Evolutionary conservation across 1,140 invertebrate genomes (phyloP), one percentile per base, ranked within the genome.

Genomic region (Tribolium madens): DNA sequence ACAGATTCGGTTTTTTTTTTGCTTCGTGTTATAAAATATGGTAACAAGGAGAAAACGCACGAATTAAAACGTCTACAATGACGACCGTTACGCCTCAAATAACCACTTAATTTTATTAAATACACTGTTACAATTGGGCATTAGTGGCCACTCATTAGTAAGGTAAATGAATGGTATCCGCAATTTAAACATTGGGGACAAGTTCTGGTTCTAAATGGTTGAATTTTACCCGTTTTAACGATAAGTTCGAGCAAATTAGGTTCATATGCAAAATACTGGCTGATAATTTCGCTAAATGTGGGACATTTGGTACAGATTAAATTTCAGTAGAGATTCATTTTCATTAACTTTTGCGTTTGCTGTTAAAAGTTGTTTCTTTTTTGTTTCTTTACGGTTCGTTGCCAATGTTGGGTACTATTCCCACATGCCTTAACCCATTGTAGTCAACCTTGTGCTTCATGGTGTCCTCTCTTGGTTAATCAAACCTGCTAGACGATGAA

Each of bases 1-100:
- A 33, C 31, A 64, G 57, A 33, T 13, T 57, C 18, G 21, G n/a
- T 52, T 14, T 17, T 33, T 64, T 64, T 50, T 64, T 64, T 64
- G 57, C 57, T 33, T 64, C 26, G 57, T 10, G 18, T 60, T 21
- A 60, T 60, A 13, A 60, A 26, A 26, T 60, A 52, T 52, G 50
- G n/a, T 52, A 53, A 53, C 21, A 60, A 60, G 57, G 31, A 33
- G 26, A 64, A 21, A 64, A 36, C 10, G 33, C 33, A 36, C 33
- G 33, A 7, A 9, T 36, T 36, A 36, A 36, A 36, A 42, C 36
- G n/a, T 42, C n/a, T n/a, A 42, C 21, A 42, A n/a, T 42, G 36
- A 42, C 36, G 36, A 42, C 36, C n/a, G 36, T 42, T 42, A 42
- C 36, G 36, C 9, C 36, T 42, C 36, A 42, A 3, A 26, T 26